These are phyloP conservation scores for Goniozus legneri DNA, from an alignment of 1,140 invertebrate species.

Conservation along the genomic window DNA sequence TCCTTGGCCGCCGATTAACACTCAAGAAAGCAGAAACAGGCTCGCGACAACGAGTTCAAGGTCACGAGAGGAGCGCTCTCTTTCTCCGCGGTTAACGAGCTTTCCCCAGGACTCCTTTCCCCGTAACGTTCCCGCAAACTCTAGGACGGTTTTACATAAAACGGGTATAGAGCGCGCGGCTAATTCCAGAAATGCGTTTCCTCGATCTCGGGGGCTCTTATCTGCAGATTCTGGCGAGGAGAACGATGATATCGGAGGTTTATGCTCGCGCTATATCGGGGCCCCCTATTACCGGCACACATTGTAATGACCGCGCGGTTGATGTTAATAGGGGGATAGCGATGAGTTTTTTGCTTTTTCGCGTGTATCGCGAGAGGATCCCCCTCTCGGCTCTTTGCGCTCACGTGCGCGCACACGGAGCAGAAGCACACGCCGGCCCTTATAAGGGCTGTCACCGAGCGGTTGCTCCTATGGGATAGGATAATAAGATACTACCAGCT, in stretches of 20 bases:
- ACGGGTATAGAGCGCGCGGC: conserved; percentile 15
- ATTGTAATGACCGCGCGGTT: conserved; percentile 29
- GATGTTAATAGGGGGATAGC: conserved; percentile 36
- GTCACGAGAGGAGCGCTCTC: too few species aligned
- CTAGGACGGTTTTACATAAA: too few species aligned
- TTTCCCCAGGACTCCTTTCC: too few species aligned
- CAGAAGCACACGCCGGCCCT: conserved; percentile 29
- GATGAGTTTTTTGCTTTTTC: conserved; percentile 16
- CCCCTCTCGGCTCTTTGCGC: background rate
- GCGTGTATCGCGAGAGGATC: conserved; percentile 1
- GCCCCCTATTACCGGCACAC: conserved; percentile 31
- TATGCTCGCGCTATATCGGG: conserved; percentile 6
- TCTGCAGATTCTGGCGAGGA: conserved; percentile 9
- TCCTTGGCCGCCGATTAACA: conserved; percentile 32
- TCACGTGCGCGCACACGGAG: conserved; percentile 7
- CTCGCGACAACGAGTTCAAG: conserved; percentile 37
- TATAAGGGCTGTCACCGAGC: conserved; percentile 43
- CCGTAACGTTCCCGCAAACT: too few species aligned
- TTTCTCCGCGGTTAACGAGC: too few species aligned
- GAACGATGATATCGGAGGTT: conserved; percentile 27
- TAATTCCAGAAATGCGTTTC: conserved; percentile 4
- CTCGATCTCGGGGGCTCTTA: background rate
- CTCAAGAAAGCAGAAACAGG: conserved; percentile 26
- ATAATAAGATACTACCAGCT: conserved; percentile 43
- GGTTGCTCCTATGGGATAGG: conserved; percentile 38